A percentile compares a stretch with the other conserved stretches of the same genome.
phyloP scores from a whole-genome alignment of 2,113 vertebrate species.

The Tychaedon coryphoeus region DNA sequence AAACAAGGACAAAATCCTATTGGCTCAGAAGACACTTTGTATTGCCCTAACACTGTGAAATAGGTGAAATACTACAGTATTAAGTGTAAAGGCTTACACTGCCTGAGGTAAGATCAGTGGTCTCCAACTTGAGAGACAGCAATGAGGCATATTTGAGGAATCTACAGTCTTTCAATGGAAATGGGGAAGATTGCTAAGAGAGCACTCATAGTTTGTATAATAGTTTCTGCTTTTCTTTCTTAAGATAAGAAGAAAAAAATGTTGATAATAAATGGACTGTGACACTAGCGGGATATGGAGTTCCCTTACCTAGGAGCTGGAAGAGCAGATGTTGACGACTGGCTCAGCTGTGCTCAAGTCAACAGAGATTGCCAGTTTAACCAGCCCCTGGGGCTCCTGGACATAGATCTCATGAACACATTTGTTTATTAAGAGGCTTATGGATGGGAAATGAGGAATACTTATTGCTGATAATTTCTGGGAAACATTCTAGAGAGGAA shows the following conservation, averaged over 20 bases:
- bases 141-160: neutral
- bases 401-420: slow-evolving; percentile 8
- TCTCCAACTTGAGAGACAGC: neutral
- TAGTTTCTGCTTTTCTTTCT: neutral
- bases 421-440: slow-evolving; percentile 57
- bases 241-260: neutral
- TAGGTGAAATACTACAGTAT: neutral
- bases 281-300: neutral
- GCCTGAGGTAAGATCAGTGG: neutral
- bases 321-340: neutral
- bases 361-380: neutral
- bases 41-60: neutral
- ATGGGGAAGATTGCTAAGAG: neutral
- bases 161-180: neutral
- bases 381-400: neutral
- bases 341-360: neutral
- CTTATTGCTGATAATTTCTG: slow-evolving; percentile 54
- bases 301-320: neutral
- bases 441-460: slow-evolving; percentile 57
- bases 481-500: slow-evolving; percentile 51
- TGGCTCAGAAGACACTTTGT: neutral
- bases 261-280: neutral
- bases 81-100: neutral
- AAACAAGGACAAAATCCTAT: neutral
- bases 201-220: neutral